Evolutionary conservation across 1,140 invertebrate species (phyloP), one percentile per base, ranked within the genome.

Genomic region (Varroa destructor): DNA sequence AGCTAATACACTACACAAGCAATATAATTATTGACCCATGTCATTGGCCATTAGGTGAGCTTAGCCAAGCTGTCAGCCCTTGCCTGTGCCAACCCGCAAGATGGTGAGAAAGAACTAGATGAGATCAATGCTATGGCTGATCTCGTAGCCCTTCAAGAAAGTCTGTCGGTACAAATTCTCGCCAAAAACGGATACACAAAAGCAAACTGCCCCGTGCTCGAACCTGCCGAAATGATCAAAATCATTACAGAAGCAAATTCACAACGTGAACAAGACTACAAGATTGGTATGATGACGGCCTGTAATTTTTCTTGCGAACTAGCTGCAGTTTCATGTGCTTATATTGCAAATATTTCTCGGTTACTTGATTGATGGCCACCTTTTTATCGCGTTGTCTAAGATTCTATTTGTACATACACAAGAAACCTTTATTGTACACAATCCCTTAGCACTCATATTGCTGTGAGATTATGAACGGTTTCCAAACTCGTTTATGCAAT

Each of bases 91-190:
- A 67, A 40, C 12, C 40, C 40, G 12, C 12, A 67, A 40, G 40
- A 37, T 14, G 61, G 40, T 12, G 61, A 67, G 61, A 37, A 67
- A 40, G n/a, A 67, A 40, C 37, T 67, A 46, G 40, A 12, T 14
- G 61, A 67, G 14, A 67, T 67, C 14, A 43, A 67, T 37, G 12
- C 12, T 2, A 67, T 67, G 61, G 40, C 40, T 8, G 61, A 67
- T 40, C 40, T 67, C 61, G 46, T 67, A 12, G 61, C 61, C 37
- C 40, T 67, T 67, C 61, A 67, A 37, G 61, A 67, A 40, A 40
- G 36, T 40, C 37, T 67, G 2, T 67, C 61, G 61, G 12, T 37
- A 12, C 61, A 67, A 12, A 37, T 67, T 14, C 61, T 67, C 10
- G 61, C 40, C 36, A 40, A 46, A 40, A 67, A 67, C 37, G 61